phyloP scores from a whole-genome alignment of 1,140 invertebrate genomes.

The Holotrichia oblita region DNA sequence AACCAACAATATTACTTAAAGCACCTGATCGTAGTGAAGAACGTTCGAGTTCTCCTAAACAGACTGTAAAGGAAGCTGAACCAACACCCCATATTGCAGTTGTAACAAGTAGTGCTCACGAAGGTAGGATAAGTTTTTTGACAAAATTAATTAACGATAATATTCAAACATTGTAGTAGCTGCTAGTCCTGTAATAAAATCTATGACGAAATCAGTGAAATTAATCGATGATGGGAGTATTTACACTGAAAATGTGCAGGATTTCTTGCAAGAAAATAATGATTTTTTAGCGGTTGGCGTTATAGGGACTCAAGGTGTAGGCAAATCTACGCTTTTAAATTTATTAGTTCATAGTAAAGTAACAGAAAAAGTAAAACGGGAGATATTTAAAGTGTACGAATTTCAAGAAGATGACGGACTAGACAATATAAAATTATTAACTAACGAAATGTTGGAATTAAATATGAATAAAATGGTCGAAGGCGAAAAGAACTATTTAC shows the following conservation, averaged over 20 bases:
- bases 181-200: constrained; percentile 50
- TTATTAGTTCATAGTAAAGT: constrained; percentile 70
- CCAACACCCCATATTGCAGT: constrained; percentile 44
- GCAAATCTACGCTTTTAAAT: constrained; percentile 89
- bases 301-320: constrained; percentile 79
- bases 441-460: constrained; percentile 48
- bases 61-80: constrained; percentile 48
- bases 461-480: constrained; percentile 53
- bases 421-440: constrained; percentile 50
- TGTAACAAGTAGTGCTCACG: constrained; percentile 32
- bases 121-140: constrained; percentile 42
- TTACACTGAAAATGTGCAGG: constrained; percentile 68
- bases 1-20: constrained; percentile 60
- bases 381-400: constrained; percentile 49
- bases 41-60: constrained; percentile 50
- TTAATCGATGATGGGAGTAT: constrained; percentile 73
- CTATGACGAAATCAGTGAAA: constrained; percentile 71
- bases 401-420: constrained; percentile 41
- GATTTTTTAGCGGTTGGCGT: constrained; percentile 88
- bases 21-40: constrained; percentile 55
- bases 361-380: constrained; percentile 58
- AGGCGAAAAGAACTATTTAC: constrained; percentile 55
- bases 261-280: constrained; percentile 79
- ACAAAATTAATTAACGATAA: background rate
- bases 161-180: constrained; percentile 5